These are phyloP conservation scores for Drosophila melanica DNA, from an alignment of 1,140 invertebrate species.

Conservation along the genomic window DNA sequence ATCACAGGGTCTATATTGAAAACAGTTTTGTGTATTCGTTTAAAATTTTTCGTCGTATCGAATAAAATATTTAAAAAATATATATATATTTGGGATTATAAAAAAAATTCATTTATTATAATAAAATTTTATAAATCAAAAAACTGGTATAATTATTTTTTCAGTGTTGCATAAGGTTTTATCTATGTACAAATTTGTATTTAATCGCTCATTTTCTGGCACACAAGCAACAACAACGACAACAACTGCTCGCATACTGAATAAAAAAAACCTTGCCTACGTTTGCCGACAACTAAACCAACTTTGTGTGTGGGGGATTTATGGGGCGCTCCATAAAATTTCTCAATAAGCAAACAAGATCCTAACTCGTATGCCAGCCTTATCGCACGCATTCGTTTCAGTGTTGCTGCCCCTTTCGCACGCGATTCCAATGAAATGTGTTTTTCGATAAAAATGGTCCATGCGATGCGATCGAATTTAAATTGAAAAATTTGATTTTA, in stretches of 20 bases:
- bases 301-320: slow-evolving; percentile 40
- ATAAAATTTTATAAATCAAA: neutral
- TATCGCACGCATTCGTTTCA: neutral
- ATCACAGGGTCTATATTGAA: no score
- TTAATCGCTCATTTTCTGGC: slow-evolving; percentile 67
- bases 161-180: slow-evolving; percentile 37
- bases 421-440: slow-evolving; percentile 79
- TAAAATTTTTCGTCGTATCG: no score
- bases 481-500: slow-evolving; percentile 83
- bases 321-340: slow-evolving; percentile 60
- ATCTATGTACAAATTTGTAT: slow-evolving; percentile 49
- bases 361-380: slow-evolving; percentile 14
- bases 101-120: neutral
- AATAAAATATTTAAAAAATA: neutral
- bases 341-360: slow-evolving; percentile 72
- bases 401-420: slow-evolving; percentile 17
- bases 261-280: slow-evolving; percentile 51
- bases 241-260: slow-evolving; percentile 1
- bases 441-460: slow-evolving; percentile 81
- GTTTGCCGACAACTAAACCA: slow-evolving; percentile 51
- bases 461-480: slow-evolving; percentile 83
- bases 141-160: slow-evolving; percentile 15
- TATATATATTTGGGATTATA: neutral
- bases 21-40: no score
- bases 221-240: slow-evolving; percentile 26